Conservation (phyloP, 2,888 invertebrate genomes). For the Conistra vaccinii region DNA sequence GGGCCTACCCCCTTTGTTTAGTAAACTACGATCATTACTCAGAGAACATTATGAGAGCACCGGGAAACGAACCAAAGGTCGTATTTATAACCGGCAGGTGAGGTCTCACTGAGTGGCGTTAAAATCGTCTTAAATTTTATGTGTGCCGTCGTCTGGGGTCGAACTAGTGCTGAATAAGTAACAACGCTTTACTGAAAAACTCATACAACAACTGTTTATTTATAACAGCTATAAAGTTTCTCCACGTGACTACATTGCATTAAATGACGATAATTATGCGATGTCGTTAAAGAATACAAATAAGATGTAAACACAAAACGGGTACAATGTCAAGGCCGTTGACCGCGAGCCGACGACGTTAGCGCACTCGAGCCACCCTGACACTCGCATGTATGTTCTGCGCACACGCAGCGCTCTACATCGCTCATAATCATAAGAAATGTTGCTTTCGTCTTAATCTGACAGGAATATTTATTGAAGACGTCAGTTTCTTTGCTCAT, state of each 20-base stretch:
- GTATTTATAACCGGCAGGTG: constrained; percentile 46
- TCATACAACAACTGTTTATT: constrained; percentile 58
- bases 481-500: constrained; percentile 38
- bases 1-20: constrained; percentile 22
- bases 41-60: constrained; percentile 18
- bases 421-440: constrained; percentile 40
- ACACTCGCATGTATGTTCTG: constrained; percentile 61
- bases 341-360: constrained; percentile 75
- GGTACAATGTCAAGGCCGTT: constrained; percentile 87
- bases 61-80: constrained; percentile 48
- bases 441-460: constrained; percentile 49
- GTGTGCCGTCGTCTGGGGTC: constrained; percentile 55
- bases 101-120: constrained; percentile 45
- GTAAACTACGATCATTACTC: constrained; percentile 28
- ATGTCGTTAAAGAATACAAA: constrained; percentile 76
- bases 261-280: constrained; percentile 74
- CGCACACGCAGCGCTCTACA: constrained; percentile 55
- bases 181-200: constrained; percentile 56
- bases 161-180: constrained; percentile 62
- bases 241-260: constrained; percentile 73
- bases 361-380: constrained; percentile 58
- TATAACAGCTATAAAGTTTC: constrained; percentile 69
- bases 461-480: constrained; percentile 52
- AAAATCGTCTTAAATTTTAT: constrained; percentile 56
- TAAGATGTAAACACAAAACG: constrained; percentile 79